Conservation (phyloP, 2,888 invertebrate species). For the Yponomeuta malinellus region DNA sequence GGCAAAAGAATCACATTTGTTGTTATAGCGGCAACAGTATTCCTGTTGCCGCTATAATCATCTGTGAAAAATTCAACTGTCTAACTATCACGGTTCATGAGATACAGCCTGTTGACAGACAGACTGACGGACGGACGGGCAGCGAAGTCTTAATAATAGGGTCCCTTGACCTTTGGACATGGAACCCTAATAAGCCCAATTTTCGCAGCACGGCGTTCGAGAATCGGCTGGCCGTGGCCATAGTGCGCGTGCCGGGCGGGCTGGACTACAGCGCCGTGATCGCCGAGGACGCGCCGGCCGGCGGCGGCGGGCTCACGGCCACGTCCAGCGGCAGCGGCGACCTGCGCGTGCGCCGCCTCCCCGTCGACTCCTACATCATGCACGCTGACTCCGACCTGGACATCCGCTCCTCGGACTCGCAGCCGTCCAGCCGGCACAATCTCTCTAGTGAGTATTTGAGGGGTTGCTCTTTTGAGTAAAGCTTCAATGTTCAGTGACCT, state of each 20-base stretch:
- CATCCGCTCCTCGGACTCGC: conserved; percentile 57
- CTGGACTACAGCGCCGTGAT: conserved; percentile 82
- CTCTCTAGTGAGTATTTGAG: conserved; percentile 22
- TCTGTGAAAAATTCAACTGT: too few species aligned
- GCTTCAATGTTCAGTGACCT: too few species aligned
- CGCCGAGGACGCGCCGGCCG: conserved; percentile 46
- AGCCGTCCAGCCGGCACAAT: conserved; percentile 35
- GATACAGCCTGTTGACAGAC: too few species aligned
- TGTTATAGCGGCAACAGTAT: too few species aligned
- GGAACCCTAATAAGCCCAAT: too few species aligned
- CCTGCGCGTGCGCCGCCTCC: conserved; percentile 53
- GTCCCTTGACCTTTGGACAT: too few species aligned
- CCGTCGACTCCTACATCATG: conserved; percentile 56
- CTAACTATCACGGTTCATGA: too few species aligned
- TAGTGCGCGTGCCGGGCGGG: conserved; percentile 90
- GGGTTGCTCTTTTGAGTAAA: too few species aligned
- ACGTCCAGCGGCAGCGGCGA: conserved; percentile 57
- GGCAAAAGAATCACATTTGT: too few species aligned
- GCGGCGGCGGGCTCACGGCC: conserved; percentile 58
- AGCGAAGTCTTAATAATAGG: too few species aligned
- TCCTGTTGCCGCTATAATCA: too few species aligned
- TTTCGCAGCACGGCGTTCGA: conserved; percentile 90
- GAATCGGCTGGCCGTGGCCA: conserved; percentile 91
- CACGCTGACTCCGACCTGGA: conserved; percentile 85
- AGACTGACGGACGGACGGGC: too few species aligned